Percentiles rank a stretch among this genome's conserved stretches.
These are phyloP conservation scores for Cyphomyrus discorhynchus DNA, from an alignment of 2,113 vertebrate genomes.

Conservation along the genomic window DNA sequence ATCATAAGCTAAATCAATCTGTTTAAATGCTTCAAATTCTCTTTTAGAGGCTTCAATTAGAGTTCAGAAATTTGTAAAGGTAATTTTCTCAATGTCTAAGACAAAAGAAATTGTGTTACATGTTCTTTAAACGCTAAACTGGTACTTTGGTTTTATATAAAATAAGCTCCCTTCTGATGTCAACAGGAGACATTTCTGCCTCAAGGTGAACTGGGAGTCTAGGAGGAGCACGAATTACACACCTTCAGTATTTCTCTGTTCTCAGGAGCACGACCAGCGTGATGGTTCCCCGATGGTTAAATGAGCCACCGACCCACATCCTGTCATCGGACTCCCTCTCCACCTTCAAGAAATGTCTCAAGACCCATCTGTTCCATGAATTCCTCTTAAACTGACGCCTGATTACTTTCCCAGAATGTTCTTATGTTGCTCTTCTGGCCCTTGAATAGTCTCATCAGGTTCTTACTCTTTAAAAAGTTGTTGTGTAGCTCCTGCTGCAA, in stretches of 20 bases:
- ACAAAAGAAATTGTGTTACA: neutral
- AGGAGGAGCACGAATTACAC: neutral
- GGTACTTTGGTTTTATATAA: neutral
- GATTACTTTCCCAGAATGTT: neutral
- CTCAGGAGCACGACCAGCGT: neutral
- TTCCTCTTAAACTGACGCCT: neutral
- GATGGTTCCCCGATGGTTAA: neutral
- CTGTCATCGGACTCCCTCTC: neutral
- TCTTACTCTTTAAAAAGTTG: neutral
- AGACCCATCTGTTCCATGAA: neutral
- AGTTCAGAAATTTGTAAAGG: neutral
- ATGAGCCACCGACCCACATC: neutral
- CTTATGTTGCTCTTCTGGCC: neutral
- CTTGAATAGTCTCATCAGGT: neutral
- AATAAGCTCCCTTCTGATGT: neutral
- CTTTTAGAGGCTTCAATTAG: neutral
- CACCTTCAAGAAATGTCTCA: neutral
- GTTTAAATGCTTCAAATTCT: neutral
- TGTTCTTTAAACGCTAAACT: neutral
- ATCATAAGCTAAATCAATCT: neutral
- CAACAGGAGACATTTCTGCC: neutral
- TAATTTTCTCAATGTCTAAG: neutral
- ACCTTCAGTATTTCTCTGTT: neutral
- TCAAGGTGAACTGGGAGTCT: neutral
- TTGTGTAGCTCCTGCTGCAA: neutral